phyloP scores from a whole-genome alignment of 2,888 invertebrate species.

The Melinaea marsaeus region DNA sequence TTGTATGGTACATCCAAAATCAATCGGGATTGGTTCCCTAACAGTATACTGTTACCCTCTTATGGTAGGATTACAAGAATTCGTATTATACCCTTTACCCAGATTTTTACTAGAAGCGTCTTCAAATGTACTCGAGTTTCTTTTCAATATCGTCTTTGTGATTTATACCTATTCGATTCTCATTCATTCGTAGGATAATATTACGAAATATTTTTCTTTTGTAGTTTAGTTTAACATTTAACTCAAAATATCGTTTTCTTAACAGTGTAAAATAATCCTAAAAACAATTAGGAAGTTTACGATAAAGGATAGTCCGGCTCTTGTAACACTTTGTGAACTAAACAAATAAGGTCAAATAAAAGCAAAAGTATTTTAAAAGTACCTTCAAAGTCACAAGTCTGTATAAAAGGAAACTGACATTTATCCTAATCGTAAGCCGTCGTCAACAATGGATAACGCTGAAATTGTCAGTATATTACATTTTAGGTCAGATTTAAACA shows the following conservation, averaged over 20 bases:
- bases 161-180: background rate
- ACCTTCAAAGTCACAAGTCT: conserved; percentile 57
- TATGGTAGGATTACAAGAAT: background rate
- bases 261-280: background rate
- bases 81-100: background rate
- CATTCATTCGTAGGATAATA: background rate
- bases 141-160: conserved; percentile 2
- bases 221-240: background rate
- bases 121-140: background rate
- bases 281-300: conserved; percentile 5
- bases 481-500: background rate
- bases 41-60: conserved; percentile 4
- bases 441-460: conserved; percentile 16
- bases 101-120: background rate
- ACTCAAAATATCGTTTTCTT: too few species aligned
- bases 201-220: background rate
- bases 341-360: conserved; percentile 26
- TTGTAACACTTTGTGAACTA: conserved; percentile 22
- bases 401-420: conserved; percentile 59
- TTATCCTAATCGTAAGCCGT: conserved; percentile 53
- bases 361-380: conserved; percentile 21
- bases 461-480: conserved; percentile 3
- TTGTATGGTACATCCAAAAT: conserved; percentile 1
- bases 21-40: background rate
- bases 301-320: conserved; percentile 9